A percentile compares a stretch with the other conserved stretches of the same genome.
These are phyloP conservation scores for Scrobipalpa costella DNA, from an alignment of 2,888 invertebrate genomes.

Conservation along the genomic window DNA sequence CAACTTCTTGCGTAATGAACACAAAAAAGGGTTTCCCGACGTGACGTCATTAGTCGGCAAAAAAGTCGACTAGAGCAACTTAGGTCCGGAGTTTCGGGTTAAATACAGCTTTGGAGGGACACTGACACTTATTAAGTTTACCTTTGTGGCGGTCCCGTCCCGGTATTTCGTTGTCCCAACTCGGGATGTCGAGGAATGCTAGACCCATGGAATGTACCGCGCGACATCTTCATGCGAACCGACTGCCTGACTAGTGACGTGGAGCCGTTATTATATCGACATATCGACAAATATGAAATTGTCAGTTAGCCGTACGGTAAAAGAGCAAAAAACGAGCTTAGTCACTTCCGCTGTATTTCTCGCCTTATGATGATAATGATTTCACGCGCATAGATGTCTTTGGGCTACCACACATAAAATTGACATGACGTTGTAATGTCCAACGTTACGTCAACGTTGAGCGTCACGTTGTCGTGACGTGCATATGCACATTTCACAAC, in stretches of 20 bases:
- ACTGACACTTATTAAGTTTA: constrained; percentile 63
- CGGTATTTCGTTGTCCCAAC: constrained; percentile 44
- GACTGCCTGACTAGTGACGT: constrained; percentile 50
- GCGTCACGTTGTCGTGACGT: too few relatives aligned
- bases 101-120: constrained; percentile 31
- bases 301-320: too few relatives aligned
- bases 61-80: constrained; percentile 12
- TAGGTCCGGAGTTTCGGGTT: constrained; percentile 25
- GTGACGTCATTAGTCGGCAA: constrained; percentile 25
- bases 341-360: too few relatives aligned
- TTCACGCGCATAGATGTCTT: too few relatives aligned
- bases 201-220: constrained; percentile 61
- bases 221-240: constrained; percentile 70
- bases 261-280: neutral
- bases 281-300: neutral
- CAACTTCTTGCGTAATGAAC: constrained; percentile 21
- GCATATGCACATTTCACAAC: too few relatives aligned
- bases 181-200: constrained; percentile 51
- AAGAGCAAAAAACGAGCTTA: too few relatives aligned
- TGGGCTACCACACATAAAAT: too few relatives aligned
- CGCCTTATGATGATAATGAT: too few relatives aligned
- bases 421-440: too few relatives aligned
- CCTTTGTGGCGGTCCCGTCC: constrained; percentile 47
- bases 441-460: too few relatives aligned
- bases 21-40: constrained; percentile 18